Percentiles rank a stretch among this genome's conserved stretches.
Conservation (phyloP, 64 coral and sea anemone genomes). For the Pocillopora damicornis region DNA sequence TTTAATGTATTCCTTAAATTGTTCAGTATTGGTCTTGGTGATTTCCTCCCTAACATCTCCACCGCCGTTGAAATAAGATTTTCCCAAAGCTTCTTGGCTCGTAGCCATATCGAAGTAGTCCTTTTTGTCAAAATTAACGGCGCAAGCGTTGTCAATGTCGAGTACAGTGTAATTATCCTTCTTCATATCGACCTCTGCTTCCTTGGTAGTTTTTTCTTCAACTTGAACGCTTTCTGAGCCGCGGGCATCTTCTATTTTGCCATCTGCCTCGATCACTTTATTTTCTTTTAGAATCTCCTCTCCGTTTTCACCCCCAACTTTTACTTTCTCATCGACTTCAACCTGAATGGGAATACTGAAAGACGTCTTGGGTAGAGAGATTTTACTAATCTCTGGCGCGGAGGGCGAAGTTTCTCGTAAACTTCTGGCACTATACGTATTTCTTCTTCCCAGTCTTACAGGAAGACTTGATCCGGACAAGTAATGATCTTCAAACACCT, state of each 20-base stretch:
- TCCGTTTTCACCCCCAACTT: not conserved
- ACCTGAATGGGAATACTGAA: conserved; percentile 10
- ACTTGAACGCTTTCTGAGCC: not conserved
- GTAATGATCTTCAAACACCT: conserved; percentile 19
- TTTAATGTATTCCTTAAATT: not conserved
- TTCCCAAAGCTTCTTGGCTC: not conserved
- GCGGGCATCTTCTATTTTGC: too few relatives aligned
- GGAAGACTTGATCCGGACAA: not conserved
- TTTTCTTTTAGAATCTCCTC: not conserved
- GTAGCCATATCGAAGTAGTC: not conserved
- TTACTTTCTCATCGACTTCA: conserved; percentile 7
- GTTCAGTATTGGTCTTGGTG: conserved; percentile 1
- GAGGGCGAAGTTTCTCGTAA: not conserved
- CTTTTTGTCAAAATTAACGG: not conserved
- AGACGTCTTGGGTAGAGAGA: not conserved
- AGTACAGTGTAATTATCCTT: not conserved
- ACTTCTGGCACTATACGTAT: not conserved
- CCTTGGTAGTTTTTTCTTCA: not conserved
- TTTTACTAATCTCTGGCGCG: not conserved
- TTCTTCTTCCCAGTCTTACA: not conserved
- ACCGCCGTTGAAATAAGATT: not conserved
- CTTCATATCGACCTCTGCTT: not conserved
- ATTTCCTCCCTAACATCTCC: not conserved
- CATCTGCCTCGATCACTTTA: not conserved
- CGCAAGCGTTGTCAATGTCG: not conserved